Evolutionary conservation across 2,113 vertebrate species (phyloP).

Genomic region (Hystrix cristata): DNA sequence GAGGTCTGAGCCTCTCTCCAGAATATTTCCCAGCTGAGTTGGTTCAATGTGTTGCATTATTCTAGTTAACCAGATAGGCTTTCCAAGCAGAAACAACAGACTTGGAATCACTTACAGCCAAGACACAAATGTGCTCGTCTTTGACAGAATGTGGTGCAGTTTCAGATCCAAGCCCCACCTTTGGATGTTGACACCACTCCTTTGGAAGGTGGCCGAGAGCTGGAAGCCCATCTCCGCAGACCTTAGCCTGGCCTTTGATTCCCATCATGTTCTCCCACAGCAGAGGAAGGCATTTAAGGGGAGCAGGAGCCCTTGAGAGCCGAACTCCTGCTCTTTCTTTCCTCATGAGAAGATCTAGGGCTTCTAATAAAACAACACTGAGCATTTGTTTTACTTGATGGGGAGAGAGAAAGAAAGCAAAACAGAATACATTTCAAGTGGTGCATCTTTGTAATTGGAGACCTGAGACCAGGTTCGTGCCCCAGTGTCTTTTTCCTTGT

Average conservation of each 20-base stretch:
- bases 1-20: neutral
- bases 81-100: slow-evolving; percentile 52
- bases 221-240: neutral
- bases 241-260: neutral
- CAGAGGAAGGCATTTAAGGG: neutral
- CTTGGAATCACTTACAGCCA: slow-evolving; percentile 23
- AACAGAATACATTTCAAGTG: slow-evolving; percentile 6
- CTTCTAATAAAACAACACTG: slow-evolving; percentile 40
- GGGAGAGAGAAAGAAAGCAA: slow-evolving; percentile 3
- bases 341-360: neutral
- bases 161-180: slow-evolving; percentile 18
- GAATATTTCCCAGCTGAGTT: slow-evolving; percentile 44
- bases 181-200: neutral
- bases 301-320: neutral
- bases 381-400: slow-evolving; percentile 47
- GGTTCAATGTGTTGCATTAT: slow-evolving; percentile 25
- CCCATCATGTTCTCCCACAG: slow-evolving; percentile 21
- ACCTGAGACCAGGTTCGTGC: neutral
- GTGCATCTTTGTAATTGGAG: neutral
- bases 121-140: neutral
- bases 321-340: slow-evolving; percentile 16
- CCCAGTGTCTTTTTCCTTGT: neutral
- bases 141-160: neutral
- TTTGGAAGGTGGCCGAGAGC: neutral
- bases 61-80: slow-evolving; percentile 52